These are phyloP conservation scores for Philonicus albiceps DNA, from an alignment of 2,888 invertebrate genomes.

Conservation along the genomic window DNA sequence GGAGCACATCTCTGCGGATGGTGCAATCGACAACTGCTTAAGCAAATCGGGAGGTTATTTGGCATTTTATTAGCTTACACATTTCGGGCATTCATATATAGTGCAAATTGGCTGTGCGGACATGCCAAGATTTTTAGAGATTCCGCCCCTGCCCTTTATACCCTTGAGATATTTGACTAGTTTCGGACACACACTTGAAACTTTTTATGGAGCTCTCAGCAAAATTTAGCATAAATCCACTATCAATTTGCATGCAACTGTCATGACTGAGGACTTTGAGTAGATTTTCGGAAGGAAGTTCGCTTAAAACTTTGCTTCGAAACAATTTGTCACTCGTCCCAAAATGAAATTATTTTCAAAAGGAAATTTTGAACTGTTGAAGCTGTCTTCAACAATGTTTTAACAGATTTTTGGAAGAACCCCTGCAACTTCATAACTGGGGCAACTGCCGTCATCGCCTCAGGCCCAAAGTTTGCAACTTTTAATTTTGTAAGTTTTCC, in stretches of 20 bases:
- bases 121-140: not conserved
- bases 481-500: not conserved
- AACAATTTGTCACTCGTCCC: not conserved
- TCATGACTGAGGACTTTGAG: not conserved
- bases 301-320: not conserved
- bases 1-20: not conserved
- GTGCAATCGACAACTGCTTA: constrained; percentile 15
- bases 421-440: not conserved
- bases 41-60: not conserved
- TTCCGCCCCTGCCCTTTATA: no score
- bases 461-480: not conserved
- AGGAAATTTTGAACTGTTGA: not conserved
- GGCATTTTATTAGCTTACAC: not conserved
- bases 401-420: not conserved
- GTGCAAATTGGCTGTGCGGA: not conserved
- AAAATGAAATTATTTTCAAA: not conserved
- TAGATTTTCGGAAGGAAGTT: not conserved
- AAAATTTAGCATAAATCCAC: not conserved
- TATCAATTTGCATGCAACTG: not conserved
- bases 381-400: not conserved
- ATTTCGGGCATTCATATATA: not conserved
- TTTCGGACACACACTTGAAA: not conserved
- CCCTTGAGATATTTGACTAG: not conserved
- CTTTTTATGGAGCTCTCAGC: not conserved
- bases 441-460: not conserved